Percentiles rank a stretch among this genome's conserved stretches.
These are phyloP conservation scores for Thamnophis sirtalis DNA, from an alignment of 2,113 vertebrate genomes.

Conservation along the genomic window DNA sequence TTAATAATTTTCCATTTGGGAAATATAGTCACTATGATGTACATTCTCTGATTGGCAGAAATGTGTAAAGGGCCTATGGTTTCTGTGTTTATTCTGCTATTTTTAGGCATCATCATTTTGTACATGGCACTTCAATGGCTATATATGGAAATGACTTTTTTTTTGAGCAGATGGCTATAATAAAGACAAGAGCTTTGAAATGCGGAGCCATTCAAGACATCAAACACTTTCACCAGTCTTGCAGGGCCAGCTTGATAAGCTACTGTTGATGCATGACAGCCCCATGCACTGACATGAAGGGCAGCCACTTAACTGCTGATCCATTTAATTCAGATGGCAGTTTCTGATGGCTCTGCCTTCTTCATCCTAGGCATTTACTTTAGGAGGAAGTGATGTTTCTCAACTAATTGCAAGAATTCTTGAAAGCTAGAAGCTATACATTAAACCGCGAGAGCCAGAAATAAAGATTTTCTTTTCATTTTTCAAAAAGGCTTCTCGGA, in stretches of 20 bases:
- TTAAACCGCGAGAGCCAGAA: neutral
- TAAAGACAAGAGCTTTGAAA: neutral
- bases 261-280: neutral
- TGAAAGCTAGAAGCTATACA: neutral
- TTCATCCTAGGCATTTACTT: neutral
- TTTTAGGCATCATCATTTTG: neutral
- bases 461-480: neutral
- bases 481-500: neutral
- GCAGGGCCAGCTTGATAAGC: neutral
- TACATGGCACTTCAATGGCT: neutral
- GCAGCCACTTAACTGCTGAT: neutral
- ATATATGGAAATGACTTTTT: neutral
- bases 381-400: neutral
- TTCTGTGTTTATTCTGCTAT: neutral
- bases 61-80: neutral
- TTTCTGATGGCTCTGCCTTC: neutral
- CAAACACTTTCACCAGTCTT: neutral
- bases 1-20: neutral
- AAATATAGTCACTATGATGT: neutral
- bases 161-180: neutral
- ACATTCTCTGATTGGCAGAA: neutral
- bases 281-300: neutral
- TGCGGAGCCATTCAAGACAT: neutral
- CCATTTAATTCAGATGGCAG: neutral
- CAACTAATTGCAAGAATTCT: neutral